A percentile compares a stretch with the other conserved stretches of the same genome.
phyloP scores from a whole-genome alignment of 2,888 invertebrate species.

The Rhogogaster chlorosoma region DNA sequence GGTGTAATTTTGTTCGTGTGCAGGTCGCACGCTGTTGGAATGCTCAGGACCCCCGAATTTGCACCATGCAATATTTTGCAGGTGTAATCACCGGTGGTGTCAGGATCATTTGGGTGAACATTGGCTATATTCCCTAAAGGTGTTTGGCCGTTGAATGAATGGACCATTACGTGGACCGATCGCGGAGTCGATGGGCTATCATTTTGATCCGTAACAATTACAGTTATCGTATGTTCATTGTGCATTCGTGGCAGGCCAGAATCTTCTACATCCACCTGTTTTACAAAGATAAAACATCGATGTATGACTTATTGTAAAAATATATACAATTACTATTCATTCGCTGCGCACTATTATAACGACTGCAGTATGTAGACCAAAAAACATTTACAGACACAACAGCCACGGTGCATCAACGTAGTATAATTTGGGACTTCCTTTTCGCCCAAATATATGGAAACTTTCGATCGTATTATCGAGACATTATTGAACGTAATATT shows the following conservation, averaged over 20 bases:
- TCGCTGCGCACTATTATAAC: background rate
- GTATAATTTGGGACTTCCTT: background rate
- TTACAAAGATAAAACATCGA: conserved; percentile 49
- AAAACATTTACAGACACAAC: background rate
- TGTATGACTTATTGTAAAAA: background rate
- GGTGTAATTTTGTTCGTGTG: conserved; percentile 87
- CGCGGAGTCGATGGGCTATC: conserved; percentile 93
- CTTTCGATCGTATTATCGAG: background rate
- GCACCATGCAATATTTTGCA: conserved; percentile 88
- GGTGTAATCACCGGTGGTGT: conserved; percentile 92
- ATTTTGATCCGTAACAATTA: conserved; percentile 92
- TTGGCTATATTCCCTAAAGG: conserved; percentile 93
- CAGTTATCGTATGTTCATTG: conserved; percentile 87
- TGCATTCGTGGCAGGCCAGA: conserved; percentile 91
- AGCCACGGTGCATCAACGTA: background rate
- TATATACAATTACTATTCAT: background rate
- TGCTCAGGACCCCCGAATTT: conserved; percentile 83
- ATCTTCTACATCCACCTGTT: conserved; percentile 90
- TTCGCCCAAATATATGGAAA: background rate
- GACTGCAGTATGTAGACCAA: background rate
- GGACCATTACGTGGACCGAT: conserved; percentile 89
- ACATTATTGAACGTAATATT: conserved; percentile 29
- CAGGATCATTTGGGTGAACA: conserved; percentile 95
- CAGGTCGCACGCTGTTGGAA: conserved; percentile 90
- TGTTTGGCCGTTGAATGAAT: conserved; percentile 87